phyloP scores from a whole-genome alignment of 1,140 invertebrate genomes.

The Trichonephila clavata region DNA sequence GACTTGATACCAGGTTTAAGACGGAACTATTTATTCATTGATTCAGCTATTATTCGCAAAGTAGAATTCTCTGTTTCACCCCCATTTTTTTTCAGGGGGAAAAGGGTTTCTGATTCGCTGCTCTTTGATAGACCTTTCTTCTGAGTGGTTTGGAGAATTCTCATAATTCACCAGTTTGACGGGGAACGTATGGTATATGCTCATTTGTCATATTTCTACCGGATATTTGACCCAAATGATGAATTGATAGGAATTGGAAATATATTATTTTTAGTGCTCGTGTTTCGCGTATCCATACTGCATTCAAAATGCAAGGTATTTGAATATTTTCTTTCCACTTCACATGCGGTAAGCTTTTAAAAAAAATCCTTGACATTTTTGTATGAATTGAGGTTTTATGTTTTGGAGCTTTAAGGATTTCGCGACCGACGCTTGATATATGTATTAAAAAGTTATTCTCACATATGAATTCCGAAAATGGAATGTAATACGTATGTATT shows the following conservation, averaged over 20 bases:
- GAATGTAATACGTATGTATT: no score
- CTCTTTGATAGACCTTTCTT: conserved; percentile 34
- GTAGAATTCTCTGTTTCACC: background rate
- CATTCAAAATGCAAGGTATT: background rate
- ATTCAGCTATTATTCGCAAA: background rate
- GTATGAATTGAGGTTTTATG: background rate
- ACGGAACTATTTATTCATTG: background rate
- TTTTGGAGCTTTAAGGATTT: background rate
- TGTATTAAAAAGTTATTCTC: background rate
- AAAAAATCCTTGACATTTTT: background rate
- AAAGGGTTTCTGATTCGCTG: background rate
- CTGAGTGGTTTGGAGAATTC: background rate
- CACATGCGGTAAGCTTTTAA: no score
- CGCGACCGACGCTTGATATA: background rate
- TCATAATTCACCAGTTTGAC: conserved; percentile 52
- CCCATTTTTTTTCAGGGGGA: background rate
- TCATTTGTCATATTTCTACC: conserved; percentile 52
- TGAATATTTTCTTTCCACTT: background rate
- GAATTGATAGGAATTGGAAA: conserved; percentile 19
- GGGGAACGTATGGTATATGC: background rate
- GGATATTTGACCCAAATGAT: conserved; percentile 64
- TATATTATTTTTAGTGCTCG: conserved; percentile 61
- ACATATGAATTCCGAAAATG: no score
- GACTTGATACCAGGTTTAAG: background rate
- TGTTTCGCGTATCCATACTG: background rate